A percentile compares a stretch with the other conserved stretches of the same genome.
phyloP scores from a whole-genome alignment of 2,113 vertebrate species.

The Leucoraja erinaceus region DNA sequence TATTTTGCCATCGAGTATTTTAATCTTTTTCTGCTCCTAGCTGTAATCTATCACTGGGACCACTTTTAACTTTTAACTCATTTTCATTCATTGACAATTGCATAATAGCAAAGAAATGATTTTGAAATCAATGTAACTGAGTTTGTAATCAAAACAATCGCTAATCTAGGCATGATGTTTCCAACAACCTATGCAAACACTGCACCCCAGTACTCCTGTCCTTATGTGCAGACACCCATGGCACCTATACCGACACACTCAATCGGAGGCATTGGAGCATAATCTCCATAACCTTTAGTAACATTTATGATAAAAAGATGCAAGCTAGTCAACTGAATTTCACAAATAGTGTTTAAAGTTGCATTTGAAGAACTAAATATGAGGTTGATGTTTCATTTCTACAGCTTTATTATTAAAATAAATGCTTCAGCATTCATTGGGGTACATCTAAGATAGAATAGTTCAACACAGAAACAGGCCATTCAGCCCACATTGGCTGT shows the following conservation, averaged over 20 bases:
- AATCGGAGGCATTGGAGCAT: neutral
- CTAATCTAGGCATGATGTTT: neutral
- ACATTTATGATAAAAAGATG: neutral
- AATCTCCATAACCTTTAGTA: neutral
- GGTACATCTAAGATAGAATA: neutral
- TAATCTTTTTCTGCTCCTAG: neutral
- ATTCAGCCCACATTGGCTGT: too few relatives aligned
- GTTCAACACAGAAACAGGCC: too few relatives aligned
- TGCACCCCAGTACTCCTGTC: too few relatives aligned
- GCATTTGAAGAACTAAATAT: neutral
- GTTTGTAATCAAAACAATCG: neutral
- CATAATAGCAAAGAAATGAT: neutral
- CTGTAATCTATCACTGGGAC: neutral
- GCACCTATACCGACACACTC: too few relatives aligned
- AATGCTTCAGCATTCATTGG: neutral
- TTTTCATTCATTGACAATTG: neutral
- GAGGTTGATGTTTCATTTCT: neutral
- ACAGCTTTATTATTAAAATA: too few relatives aligned
- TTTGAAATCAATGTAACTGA: neutral
- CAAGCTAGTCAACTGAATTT: neutral
- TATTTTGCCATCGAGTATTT: neutral
- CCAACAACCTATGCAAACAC: neutral
- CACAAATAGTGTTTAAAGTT: too few relatives aligned
- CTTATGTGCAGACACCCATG: too few relatives aligned
- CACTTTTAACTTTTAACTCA: neutral